Evolutionary conservation across 2,888 invertebrate genomes (phyloP), one percentile per base, ranked within the genome.

Genomic region (Anticlea derivata): DNA sequence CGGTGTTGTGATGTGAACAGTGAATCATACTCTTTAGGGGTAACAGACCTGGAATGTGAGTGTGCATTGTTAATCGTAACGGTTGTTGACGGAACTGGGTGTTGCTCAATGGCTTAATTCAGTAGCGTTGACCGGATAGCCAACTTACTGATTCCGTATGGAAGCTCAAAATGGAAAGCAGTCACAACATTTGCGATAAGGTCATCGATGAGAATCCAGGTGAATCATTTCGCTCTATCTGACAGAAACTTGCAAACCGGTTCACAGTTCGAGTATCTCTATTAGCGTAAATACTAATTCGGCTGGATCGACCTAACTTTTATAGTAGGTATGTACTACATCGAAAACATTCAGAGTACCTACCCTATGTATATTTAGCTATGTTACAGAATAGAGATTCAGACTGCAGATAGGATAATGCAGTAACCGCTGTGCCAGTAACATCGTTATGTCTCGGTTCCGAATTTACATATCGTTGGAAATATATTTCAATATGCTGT

Each of bases 391-490:
- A 7, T 37, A 5, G 7, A 38, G 66, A 75, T 71, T 60, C 65
- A 63, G 54, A 63, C 63, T 70, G 65, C 66, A 74, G 72, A 70
- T 74, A 75, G 70, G 67, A 72, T 75, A 74, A 78, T 76, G 75
- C 75, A 78, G 79, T 77, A 80, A 72, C 73, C 60, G 59, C 66
- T 63, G 65, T 62, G 64, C 69, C 70, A 66, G 73, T 84, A 83
- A 85, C 75, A 74, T 73, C 63, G 79, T 85, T 82, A 82, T 73
- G 72, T 75, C 77, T 74, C 73, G 75, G 65, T 65, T 56, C 66
- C 65, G 64, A 66, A 85, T 86, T 86, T 80, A 77, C 83, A 86
- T 83, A 80, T 67, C 68, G 68, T 66, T 76, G 78, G 62, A 82
- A 82, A 50, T 60, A 49, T 47, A 75, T 78, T 80, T 76, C 69